phyloP scores from a whole-genome alignment of 2,888 invertebrate genomes.

The Hemistola chrysoprasaria region DNA sequence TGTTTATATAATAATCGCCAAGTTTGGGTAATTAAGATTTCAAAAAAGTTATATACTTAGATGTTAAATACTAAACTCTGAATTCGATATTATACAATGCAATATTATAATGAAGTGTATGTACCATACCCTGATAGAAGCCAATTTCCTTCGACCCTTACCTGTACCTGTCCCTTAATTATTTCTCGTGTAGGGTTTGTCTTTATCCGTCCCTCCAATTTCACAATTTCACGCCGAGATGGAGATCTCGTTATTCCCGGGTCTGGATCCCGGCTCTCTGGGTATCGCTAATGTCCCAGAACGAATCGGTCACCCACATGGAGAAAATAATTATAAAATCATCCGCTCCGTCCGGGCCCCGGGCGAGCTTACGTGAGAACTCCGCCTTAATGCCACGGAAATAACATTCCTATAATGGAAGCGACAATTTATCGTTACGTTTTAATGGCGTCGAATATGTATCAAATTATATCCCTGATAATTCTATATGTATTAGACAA shows the following conservation, averaged over 20 bases:
- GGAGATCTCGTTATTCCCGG: constrained; percentile 71
- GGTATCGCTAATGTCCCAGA: constrained; percentile 69
- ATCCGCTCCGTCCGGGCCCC: constrained; percentile 48
- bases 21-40: no score
- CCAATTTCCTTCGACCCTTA: constrained; percentile 15
- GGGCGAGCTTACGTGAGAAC: constrained; percentile 54
- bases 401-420: constrained; percentile 38
- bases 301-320: constrained; percentile 69
- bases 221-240: constrained; percentile 77
- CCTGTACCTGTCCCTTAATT: constrained; percentile 22
- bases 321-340: constrained; percentile 73
- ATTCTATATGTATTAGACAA: constrained; percentile 1
- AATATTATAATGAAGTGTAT: constrained; percentile 10
- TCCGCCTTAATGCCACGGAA: constrained; percentile 45
- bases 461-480: background rate
- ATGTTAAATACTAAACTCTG: no score
- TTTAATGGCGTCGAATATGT: constrained; percentile 7
- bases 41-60: no score
- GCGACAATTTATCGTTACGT: constrained; percentile 15
- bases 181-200: constrained; percentile 37
- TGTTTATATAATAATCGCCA: no score
- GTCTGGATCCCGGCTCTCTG: constrained; percentile 58
- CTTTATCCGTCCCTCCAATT: constrained; percentile 60
- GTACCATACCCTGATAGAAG: constrained; percentile 6
- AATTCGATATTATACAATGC: constrained; percentile 1